Percentiles rank a stretch among this genome's conserved stretches.
These are phyloP conservation scores for Hydraecia micacea DNA, from an alignment of 2,888 invertebrate species.

Conservation along the genomic window DNA sequence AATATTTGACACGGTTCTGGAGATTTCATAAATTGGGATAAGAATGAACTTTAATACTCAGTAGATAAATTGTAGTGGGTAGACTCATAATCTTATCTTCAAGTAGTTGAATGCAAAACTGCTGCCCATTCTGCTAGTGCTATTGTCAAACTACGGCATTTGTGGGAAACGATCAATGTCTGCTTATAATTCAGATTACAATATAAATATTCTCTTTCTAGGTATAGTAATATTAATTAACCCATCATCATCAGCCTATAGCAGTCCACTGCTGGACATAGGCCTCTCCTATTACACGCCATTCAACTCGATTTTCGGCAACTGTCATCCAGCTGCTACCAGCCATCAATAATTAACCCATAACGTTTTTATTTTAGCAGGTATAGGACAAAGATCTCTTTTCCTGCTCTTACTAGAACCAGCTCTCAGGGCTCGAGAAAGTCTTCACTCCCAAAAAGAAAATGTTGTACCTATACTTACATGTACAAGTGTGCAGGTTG, in stretches of 20 bases:
- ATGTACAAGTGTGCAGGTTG: slow-evolving; percentile 84
- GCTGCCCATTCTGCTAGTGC: not conserved
- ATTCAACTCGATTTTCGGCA: too few relatives aligned
- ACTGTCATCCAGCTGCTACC: too few relatives aligned
- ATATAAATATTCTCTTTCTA: not conserved
- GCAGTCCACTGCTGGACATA: too few relatives aligned
- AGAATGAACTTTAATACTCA: slow-evolving; percentile 6
- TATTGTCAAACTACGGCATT: not conserved
- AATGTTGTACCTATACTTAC: slow-evolving; percentile 76
- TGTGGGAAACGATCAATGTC: slow-evolving; percentile 1
- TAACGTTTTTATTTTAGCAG: not conserved
- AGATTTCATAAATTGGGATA: slow-evolving; percentile 11
- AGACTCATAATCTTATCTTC: not conserved
- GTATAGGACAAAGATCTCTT: not conserved
- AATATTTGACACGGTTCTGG: slow-evolving; percentile 16
- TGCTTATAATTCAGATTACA: not conserved
- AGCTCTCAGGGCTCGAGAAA: not conserved
- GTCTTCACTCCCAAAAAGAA: not conserved
- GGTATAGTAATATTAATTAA: not conserved
- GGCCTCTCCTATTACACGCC: too few relatives aligned
- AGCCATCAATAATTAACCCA: not conserved
- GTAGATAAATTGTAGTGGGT: slow-evolving; percentile 1
- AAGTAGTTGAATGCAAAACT: slow-evolving; percentile 8
- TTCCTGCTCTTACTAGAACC: not conserved
- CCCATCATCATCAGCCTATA: not conserved